Percentiles rank a stretch among this genome's conserved stretches.
phyloP scores from a whole-genome alignment of 2,113 vertebrate species.

The human (Homo sapiens) region DNA sequence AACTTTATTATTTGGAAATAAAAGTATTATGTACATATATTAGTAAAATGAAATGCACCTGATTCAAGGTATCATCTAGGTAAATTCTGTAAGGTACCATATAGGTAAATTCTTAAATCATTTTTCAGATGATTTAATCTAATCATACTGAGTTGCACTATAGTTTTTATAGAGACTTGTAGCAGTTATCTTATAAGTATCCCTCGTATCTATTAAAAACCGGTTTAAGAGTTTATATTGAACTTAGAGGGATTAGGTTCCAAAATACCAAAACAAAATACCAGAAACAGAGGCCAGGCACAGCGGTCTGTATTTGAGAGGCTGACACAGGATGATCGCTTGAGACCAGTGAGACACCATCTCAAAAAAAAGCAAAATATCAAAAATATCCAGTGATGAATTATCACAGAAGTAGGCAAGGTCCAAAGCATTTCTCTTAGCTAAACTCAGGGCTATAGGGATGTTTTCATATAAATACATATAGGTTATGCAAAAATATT shows the following conservation, averaged over 20 bases:
- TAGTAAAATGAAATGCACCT: background rate
- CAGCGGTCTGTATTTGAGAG: background rate
- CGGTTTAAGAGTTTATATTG: background rate
- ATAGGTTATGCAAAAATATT: background rate
- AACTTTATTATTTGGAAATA: conserved; percentile 29
- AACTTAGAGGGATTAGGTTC: background rate
- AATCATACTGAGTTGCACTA: background rate
- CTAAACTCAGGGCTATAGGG: background rate
- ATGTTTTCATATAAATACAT: background rate
- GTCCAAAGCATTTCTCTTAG: background rate
- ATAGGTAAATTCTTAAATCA: conserved; percentile 20
- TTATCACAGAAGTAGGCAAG: background rate
- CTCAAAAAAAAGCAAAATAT: background rate
- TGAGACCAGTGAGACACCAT: background rate
- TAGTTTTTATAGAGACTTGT: background rate
- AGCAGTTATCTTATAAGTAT: background rate
- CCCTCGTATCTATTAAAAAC: background rate
- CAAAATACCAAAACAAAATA: conserved; percentile 42
- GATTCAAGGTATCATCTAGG: background rate
- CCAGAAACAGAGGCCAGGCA: background rate
- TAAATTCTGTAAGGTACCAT: conserved; percentile 22
- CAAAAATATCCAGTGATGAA: background rate
- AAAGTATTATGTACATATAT: background rate
- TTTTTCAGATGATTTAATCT: background rate
- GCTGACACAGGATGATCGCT: background rate